Evolutionary conservation across 2,888 invertebrate genomes (phyloP).

Genomic region (Lycophotia porphyrea): DNA sequence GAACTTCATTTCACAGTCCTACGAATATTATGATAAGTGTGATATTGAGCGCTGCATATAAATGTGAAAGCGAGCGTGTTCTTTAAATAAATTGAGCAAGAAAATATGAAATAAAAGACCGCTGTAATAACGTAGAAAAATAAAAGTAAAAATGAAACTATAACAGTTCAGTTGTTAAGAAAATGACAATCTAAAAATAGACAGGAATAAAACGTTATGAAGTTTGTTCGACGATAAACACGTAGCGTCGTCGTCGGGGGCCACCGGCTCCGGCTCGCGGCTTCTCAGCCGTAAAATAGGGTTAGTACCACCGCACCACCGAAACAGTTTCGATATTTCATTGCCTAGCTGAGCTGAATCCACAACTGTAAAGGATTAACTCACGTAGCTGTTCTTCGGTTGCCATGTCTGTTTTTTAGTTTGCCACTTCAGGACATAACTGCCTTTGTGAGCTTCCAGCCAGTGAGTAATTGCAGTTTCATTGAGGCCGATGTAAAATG

Average conservation of each 20-base stretch:
- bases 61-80: constrained; percentile 11
- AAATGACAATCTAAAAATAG: constrained; percentile 69
- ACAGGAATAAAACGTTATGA: constrained; percentile 64
- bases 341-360: constrained; percentile 74
- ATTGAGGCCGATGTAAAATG: constrained; percentile 47
- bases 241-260: constrained; percentile 54
- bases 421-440: constrained; percentile 50
- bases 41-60: constrained; percentile 39
- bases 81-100: constrained; percentile 30
- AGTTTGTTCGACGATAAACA: constrained; percentile 74
- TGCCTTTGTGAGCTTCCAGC: constrained; percentile 37
- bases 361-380: constrained; percentile 70
- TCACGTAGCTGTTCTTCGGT: constrained; percentile 58
- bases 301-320: constrained; percentile 67
- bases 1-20: constrained; percentile 2
- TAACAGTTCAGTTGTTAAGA: constrained; percentile 48
- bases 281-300: constrained; percentile 76
- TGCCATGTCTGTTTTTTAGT: constrained; percentile 58
- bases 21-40: constrained; percentile 16
- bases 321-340: constrained; percentile 77
- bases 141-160: constrained; percentile 18
- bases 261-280: constrained; percentile 49
- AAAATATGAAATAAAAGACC: constrained; percentile 18
- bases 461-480: constrained; percentile 58
- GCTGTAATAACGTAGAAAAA: constrained; percentile 11